Evolutionary conservation across 2,797 vertebrate species (phyloP), one percentile per base, ranked within the genome.

Genomic region (Hybognathus amarus): DNA sequence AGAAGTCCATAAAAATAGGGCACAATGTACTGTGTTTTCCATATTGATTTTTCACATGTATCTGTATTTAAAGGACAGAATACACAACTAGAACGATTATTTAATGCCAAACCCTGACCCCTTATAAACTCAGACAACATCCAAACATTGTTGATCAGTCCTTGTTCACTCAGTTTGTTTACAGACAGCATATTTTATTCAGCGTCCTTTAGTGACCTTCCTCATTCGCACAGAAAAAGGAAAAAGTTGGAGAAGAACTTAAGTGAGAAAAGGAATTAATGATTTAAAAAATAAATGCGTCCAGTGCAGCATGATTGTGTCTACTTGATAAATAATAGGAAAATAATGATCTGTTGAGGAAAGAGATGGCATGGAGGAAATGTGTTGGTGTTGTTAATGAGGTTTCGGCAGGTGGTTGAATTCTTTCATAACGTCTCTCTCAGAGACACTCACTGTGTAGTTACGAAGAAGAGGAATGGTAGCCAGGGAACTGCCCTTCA

Each of bases 361-460:
- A 68, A 81, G 64, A 36, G 47, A 38, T 67, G 24, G 79, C 56
- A 6, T 30, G 68, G 68, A 83, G 52, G 36, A 75, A 64, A n/a
- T 64, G 61, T 61, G 63, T 79, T 61, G 8, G 75, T 59, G 52
- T 56, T 64, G 50, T 59, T 87, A 85, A 87, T 82, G 69, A 87
- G 82, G 61, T 85, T 78, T 81, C 68, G 22, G 74, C 61, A 85
- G 69, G 68, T 68, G 73, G 22, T 83, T 24, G n/a, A 77, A 12
- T 40, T 56, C 61, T 66, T 76, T 59, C 22, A 40, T 71, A 18
- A 59, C 36, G 22, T 40, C 12, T 33, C 63, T 59, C 42, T 80
- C 63, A 15, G 54, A 20, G 20, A 24, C 63, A n/a, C 15, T 42
- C 17, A 38, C 10, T n/a, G 5, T 71, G 33, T 73, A 59, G 38